A percentile compares a stretch with the other conserved stretches of the same genome.
Evolutionary conservation across 2,797 vertebrate species (phyloP).

Genomic region (Notoglanidium macrostoma): DNA sequence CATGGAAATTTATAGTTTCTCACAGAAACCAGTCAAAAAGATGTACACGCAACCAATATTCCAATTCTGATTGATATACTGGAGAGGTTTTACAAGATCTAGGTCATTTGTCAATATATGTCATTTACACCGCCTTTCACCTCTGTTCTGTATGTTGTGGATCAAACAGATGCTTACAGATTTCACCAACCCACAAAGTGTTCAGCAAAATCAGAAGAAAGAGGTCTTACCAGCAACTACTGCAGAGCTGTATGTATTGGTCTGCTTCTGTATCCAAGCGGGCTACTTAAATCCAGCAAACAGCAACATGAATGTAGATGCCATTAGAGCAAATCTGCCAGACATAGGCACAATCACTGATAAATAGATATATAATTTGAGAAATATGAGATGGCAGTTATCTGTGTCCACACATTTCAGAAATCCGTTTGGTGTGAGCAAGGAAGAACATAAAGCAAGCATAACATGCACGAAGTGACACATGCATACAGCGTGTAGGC

Average conservation of each 20-base stretch:
- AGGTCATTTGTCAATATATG: neutral
- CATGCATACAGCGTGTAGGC: conserved; percentile 40
- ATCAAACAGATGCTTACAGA: neutral
- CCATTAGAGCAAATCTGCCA: conserved; percentile 60
- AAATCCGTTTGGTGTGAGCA: conserved; percentile 64
- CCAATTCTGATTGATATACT: neutral
- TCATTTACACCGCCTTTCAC: neutral
- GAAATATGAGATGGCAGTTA: conserved; percentile 56
- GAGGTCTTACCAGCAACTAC: conserved; percentile 70
- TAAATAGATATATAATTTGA: conserved; percentile 20
- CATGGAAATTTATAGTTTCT: neutral
- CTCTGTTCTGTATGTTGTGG: neutral
- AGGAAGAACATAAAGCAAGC: conserved; percentile 57
- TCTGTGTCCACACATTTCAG: conserved; percentile 71
- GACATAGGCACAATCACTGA: conserved; percentile 30
- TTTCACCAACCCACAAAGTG: neutral
- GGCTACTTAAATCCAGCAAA: conserved; percentile 77
- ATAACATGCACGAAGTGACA: conserved; percentile 22
- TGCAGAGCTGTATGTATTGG: conserved; percentile 27
- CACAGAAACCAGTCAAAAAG: neutral
- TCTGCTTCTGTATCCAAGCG: conserved; percentile 66
- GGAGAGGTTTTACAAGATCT: neutral
- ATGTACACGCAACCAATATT: neutral
- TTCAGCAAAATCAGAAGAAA: conserved; percentile 57
- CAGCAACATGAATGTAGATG: conserved; percentile 66